Conservation (phyloP, 35 echinoderm and acorn worm genomes). For the Patiria miniata region DNA sequence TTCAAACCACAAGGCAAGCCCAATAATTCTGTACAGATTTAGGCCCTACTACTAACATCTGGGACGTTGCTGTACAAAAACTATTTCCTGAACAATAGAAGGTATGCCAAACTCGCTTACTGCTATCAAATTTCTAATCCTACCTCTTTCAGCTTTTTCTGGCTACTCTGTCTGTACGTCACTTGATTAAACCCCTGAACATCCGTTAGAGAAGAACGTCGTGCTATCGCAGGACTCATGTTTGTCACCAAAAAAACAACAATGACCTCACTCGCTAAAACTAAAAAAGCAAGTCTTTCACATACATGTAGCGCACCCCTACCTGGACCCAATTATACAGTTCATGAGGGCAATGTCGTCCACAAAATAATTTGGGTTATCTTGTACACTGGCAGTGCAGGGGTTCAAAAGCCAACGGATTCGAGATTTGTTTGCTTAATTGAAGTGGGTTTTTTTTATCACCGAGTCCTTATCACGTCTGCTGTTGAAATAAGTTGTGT, state of each 20-base stretch:
- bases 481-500: neutral
- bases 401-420: neutral
- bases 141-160: constrained; percentile 17
- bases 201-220: neutral
- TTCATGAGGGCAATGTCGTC: neutral
- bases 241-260: neutral
- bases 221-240: neutral
- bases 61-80: too few species aligned
- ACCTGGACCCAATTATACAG: neutral
- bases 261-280: too few species aligned
- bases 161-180: neutral
- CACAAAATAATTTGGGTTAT: constrained; percentile 3
- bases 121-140: too few species aligned
- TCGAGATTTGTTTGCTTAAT: constrained; percentile 9
- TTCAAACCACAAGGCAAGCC: too few species aligned
- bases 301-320: too few species aligned
- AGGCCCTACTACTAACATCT: too few species aligned
- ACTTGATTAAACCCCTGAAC: neutral
- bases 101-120: too few species aligned
- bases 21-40: too few species aligned
- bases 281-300: too few species aligned
- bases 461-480: neutral
- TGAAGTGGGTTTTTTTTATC: constrained; percentile 8
- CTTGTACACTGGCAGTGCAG: neutral
- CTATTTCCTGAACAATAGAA: too few species aligned